Evolutionary conservation across 1,140 invertebrate species (phyloP).

Genomic region (Vollenhovia emeryi): DNA sequence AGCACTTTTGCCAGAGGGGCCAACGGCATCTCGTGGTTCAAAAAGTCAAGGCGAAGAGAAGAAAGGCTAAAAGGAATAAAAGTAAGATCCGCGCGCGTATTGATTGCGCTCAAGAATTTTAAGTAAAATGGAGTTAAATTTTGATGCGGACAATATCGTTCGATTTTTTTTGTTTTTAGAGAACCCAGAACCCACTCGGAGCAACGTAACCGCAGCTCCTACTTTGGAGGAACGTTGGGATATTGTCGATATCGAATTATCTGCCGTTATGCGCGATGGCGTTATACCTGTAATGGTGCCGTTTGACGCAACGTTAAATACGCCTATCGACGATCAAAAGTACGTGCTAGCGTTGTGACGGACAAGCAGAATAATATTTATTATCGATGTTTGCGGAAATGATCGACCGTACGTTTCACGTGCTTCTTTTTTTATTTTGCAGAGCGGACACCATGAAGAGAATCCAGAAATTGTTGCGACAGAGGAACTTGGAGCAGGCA

Average conservation of each 20-base stretch:
- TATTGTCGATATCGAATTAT: constrained; percentile 89
- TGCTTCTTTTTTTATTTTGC: constrained; percentile 74
- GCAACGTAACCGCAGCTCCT: constrained; percentile 74
- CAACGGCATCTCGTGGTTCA: constrained; percentile 90
- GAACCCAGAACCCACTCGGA: constrained; percentile 52
- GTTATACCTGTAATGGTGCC: constrained; percentile 89
- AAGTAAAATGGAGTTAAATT: constrained; percentile 7
- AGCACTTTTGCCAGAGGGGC: constrained; percentile 90
- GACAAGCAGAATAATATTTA: background rate
- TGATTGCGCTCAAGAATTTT: background rate
- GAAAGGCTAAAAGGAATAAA: constrained; percentile 86
- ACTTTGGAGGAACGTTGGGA: constrained; percentile 90
- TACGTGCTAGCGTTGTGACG: constrained; percentile 82
- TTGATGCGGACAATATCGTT: background rate
- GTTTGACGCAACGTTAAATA: constrained; percentile 95
- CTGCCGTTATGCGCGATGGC: constrained; percentile 87
- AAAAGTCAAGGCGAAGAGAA: constrained; percentile 86
- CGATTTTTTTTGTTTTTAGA: background rate
- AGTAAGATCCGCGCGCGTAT: constrained; percentile 70
- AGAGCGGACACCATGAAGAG: constrained; percentile 94
- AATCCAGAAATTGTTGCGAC: constrained; percentile 92
- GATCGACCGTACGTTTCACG: background rate
- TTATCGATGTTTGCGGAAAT: constrained; percentile 21
- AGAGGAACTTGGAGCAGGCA: constrained; percentile 90
- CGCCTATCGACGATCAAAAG: constrained; percentile 95